Percentiles rank a stretch among this genome's conserved stretches.
Evolutionary conservation across 1,140 invertebrate genomes (phyloP).

Genomic region (Scaptomyza pallida): DNA sequence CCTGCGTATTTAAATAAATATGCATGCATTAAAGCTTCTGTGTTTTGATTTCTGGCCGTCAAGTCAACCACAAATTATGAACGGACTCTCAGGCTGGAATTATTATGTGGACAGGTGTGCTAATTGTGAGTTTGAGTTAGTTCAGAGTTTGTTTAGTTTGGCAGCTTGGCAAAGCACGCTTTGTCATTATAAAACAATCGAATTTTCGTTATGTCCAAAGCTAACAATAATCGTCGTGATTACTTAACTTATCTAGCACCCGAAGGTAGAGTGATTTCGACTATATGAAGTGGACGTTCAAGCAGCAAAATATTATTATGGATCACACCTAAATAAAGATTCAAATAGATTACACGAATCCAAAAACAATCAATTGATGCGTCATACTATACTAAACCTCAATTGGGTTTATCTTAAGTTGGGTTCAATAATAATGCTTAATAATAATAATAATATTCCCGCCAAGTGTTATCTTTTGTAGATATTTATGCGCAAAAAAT

Average conservation of each 20-base stretch:
- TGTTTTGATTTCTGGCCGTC: conserved; percentile 44
- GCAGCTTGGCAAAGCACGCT: background rate
- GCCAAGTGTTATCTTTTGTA: background rate
- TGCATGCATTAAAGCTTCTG: conserved; percentile 19
- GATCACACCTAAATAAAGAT: conserved; percentile 9
- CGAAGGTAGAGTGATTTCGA: conserved; percentile 13
- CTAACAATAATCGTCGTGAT: conserved; percentile 79
- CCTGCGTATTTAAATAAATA: conserved; percentile 50
- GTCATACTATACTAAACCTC: conserved; percentile 4
- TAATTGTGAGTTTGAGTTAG: conserved; percentile 31
- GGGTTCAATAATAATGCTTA: too few species aligned
- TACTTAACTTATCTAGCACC: conserved; percentile 75
- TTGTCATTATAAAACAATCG: conserved; percentile 83
- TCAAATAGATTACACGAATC: background rate
- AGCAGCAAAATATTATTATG: conserved; percentile 19
- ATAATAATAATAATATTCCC: too few species aligned
- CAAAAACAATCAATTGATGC: background rate
- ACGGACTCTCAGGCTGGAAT: conserved; percentile 5
- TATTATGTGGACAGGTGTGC: conserved; percentile 45
- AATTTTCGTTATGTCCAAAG: conserved; percentile 79
- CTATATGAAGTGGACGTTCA: conserved; percentile 17
- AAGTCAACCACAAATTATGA: conserved; percentile 73
- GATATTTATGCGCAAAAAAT: conserved; percentile 10
- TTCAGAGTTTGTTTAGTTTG: background rate
- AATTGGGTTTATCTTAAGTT: background rate